A percentile compares a stretch with the other conserved stretches of the same genome.
Conservation (phyloP, 2,888 invertebrate species). For the Drosophila kokeensis region DNA sequence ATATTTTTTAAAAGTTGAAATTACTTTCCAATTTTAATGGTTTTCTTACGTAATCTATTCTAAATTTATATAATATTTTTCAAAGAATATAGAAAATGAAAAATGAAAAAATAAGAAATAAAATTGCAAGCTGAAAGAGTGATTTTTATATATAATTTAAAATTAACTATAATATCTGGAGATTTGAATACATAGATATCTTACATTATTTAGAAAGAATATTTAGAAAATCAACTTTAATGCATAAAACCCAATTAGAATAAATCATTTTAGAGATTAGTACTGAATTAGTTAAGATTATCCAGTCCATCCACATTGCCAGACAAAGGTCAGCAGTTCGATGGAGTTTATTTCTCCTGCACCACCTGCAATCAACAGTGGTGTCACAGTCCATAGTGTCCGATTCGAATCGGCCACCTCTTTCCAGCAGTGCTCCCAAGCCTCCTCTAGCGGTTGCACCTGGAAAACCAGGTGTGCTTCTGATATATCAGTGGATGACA, state of each 20-base stretch:
- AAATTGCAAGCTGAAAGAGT: neutral
- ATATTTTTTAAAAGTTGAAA: neutral
- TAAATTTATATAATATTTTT: neutral
- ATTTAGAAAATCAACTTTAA: neutral
- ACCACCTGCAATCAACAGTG: too few relatives aligned
- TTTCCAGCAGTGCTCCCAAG: too few relatives aligned
- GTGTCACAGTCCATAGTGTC: too few relatives aligned
- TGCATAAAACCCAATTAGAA: neutral
- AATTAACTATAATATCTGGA: neutral
- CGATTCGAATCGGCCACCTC: too few relatives aligned
- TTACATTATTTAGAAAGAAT: neutral
- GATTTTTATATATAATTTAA: neutral
- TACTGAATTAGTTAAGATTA: neutral
- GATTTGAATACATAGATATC: neutral
- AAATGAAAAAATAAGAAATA: accelerated
- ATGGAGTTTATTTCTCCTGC: too few relatives aligned
- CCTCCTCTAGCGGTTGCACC: too few relatives aligned
- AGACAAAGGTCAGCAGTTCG: too few relatives aligned
- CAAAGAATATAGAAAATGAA: neutral
- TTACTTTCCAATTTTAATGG: neutral
- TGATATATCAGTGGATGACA: too few relatives aligned
- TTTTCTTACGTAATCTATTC: neutral
- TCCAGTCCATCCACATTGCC: too few relatives aligned
- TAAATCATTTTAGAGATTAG: neutral
- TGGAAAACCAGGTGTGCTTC: too few relatives aligned